Conservation (phyloP, 2,888 invertebrate genomes). For the Tuberolachnus salignus region DNA sequence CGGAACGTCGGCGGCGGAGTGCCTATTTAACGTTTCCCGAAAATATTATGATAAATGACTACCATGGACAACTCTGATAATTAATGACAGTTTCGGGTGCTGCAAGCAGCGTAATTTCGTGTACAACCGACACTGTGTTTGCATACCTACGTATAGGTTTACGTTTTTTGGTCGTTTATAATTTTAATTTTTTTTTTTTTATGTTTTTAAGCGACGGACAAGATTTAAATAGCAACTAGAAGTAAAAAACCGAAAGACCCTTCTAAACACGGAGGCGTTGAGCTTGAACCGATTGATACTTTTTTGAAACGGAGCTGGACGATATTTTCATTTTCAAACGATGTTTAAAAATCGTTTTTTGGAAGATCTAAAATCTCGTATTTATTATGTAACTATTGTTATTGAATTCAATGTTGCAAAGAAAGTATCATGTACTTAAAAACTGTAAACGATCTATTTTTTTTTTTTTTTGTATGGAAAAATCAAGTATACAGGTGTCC, state of each 20-base stretch:
- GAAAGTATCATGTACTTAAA: no score
- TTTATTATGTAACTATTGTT: no score
- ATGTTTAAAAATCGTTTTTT: background rate
- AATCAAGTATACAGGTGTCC: no score
- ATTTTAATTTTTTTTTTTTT: constrained; percentile 24
- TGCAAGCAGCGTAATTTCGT: constrained; percentile 31
- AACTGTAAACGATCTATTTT: no score
- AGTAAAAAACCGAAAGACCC: constrained; percentile 24
- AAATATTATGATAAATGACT: constrained; percentile 56
- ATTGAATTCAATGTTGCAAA: no score
- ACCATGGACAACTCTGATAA: constrained; percentile 44
- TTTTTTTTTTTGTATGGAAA: no score
- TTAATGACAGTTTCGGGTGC: constrained; percentile 51
- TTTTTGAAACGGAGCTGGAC: background rate
- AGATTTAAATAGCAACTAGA: constrained; percentile 45
- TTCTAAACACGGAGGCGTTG: constrained; percentile 6
- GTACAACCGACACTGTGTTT: background rate
- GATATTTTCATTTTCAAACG: background rate
- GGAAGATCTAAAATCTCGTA: no score
- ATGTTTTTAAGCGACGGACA: constrained; percentile 41
- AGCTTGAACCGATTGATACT: constrained; percentile 7
- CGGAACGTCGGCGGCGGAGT: constrained; percentile 42
- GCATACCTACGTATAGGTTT: background rate
- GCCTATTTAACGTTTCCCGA: constrained; percentile 53
- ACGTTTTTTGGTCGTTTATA: constrained; percentile 30